Evolutionary conservation across 2,113 vertebrate species (phyloP).

Genomic region (Trogon melanurus): DNA sequence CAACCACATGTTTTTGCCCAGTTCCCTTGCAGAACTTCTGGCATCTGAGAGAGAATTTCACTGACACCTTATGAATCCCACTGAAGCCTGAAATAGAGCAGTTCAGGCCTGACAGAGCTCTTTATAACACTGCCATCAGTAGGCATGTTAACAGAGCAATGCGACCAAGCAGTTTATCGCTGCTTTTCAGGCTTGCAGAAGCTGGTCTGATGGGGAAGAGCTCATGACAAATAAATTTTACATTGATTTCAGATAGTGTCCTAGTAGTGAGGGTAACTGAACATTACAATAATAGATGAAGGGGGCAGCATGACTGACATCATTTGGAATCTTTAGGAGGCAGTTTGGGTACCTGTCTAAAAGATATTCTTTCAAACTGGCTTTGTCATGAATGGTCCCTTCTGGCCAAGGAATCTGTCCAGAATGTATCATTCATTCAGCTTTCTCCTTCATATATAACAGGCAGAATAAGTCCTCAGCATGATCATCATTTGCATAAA

Average conservation of each 20-base stretch:
- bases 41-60: not conserved
- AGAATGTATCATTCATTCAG: constrained; percentile 41
- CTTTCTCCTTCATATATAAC: constrained; percentile 30
- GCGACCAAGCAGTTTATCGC: not conserved
- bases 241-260: not conserved
- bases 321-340: not conserved
- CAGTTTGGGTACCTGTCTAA: constrained; percentile 31
- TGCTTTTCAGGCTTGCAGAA: not conserved
- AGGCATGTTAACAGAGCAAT: not conserved
- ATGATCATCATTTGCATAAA: constrained; percentile 50
- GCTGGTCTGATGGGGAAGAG: not conserved
- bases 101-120: not conserved
- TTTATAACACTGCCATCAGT: not conserved
- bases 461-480: constrained; percentile 47
- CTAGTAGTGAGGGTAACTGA: not conserved
- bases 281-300: not conserved
- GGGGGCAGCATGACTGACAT: not conserved
- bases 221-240: not conserved
- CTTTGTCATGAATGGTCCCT: constrained; percentile 27
- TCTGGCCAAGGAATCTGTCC: constrained; percentile 38
- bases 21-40: not conserved
- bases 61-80: not conserved
- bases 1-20: not conserved
- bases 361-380: constrained; percentile 35
- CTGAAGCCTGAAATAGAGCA: not conserved